Conservation (phyloP, 2,888 invertebrate genomes). For the Trissoscelio sp. region DNA sequence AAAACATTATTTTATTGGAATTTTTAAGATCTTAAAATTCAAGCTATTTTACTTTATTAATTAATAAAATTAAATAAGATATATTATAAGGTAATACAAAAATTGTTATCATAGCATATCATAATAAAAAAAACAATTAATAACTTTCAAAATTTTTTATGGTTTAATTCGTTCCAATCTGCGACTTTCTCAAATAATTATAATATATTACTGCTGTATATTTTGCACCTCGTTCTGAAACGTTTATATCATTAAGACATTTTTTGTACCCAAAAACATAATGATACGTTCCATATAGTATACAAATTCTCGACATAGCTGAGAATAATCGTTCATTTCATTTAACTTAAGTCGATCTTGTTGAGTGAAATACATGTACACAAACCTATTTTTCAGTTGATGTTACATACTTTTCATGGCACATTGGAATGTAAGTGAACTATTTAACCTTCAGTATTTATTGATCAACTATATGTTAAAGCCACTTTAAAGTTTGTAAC, state of each 20-base stretch:
- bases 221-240: constrained; percentile 27
- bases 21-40: too few relatives aligned
- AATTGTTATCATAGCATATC: too few relatives aligned
- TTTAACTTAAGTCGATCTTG: constrained; percentile 17
- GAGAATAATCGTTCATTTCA: constrained; percentile 26
- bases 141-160: too few relatives aligned
- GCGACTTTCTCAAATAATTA: constrained; percentile 6
- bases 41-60: too few relatives aligned
- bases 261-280: constrained; percentile 19
- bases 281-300: constrained; percentile 40
- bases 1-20: too few relatives aligned
- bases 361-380: constrained; percentile 18
- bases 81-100: too few relatives aligned
- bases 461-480: constrained; percentile 10
- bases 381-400: constrained; percentile 12
- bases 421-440: constrained; percentile 28
- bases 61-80: too few relatives aligned
- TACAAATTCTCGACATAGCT: constrained; percentile 14
- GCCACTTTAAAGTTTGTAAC: constrained; percentile 7
- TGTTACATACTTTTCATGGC: constrained; percentile 14
- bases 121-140: too few relatives aligned
- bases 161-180: too few relatives aligned
- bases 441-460: constrained; percentile 36
- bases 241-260: constrained; percentile 13
- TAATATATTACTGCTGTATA: constrained; percentile 12